A percentile compares a stretch with the other conserved stretches of the same genome.
phyloP scores from a whole-genome alignment of 2,113 vertebrate species.

The Seriola rivoliana region DNA sequence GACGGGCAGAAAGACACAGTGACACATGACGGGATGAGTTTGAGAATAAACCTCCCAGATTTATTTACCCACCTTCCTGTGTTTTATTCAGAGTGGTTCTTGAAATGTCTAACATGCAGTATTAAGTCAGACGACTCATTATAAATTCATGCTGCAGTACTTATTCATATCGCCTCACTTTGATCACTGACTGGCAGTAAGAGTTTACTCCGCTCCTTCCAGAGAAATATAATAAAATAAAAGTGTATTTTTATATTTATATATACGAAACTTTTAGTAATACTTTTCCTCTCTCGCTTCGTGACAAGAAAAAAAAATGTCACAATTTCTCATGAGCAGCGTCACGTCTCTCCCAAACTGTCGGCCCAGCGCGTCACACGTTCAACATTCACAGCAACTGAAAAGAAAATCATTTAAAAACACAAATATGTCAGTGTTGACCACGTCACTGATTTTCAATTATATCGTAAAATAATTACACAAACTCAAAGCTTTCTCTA shows the following conservation, averaged over 20 bases:
- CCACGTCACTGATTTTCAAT: too few relatives aligned
- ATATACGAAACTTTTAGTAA: not conserved
- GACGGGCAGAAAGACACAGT: not conserved
- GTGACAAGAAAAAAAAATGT: not conserved
- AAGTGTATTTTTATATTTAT: not conserved
- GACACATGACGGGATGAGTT: constrained; percentile 2
- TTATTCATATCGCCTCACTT: constrained; percentile 38
- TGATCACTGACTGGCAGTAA: constrained; percentile 48
- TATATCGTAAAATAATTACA: too few relatives aligned
- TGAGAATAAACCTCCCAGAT: not conserved
- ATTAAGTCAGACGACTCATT: constrained; percentile 18
- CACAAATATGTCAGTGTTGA: too few relatives aligned
- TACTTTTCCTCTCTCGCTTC: not conserved
- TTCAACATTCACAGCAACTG: not conserved
- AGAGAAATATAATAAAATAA: constrained; percentile 10
- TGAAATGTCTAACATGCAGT: not conserved
- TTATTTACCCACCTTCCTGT: not conserved
- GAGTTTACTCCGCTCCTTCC: constrained; percentile 8
- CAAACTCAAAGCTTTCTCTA: too few relatives aligned
- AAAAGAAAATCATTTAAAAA: too few relatives aligned
- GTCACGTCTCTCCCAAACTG: not conserved
- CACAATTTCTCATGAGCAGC: constrained; percentile 28
- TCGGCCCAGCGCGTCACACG: not conserved
- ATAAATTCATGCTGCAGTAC: constrained; percentile 32
- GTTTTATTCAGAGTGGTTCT: constrained; percentile 5